phyloP scores from a whole-genome alignment of 2,113 vertebrate species.

The Neogobius melanostomus region DNA sequence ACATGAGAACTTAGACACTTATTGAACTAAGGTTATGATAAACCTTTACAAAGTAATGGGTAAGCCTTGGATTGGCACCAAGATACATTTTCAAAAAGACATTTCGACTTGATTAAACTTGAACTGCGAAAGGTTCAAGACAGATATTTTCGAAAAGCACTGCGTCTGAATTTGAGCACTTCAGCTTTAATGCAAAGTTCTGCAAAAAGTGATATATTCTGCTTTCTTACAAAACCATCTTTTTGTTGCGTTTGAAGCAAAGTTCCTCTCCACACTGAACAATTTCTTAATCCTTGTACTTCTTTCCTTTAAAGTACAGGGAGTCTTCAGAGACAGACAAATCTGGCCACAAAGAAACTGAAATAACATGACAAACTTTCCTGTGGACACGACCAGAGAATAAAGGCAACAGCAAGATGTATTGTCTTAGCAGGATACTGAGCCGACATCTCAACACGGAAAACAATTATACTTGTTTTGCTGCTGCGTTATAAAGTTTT shows the following conservation, averaged over 20 bases:
- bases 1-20: no score
- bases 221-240: background rate
- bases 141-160: background rate
- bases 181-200: background rate
- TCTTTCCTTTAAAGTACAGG: background rate
- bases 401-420: background rate
- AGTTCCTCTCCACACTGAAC: background rate
- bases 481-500: slow-evolving; percentile 18
- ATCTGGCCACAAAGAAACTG: slow-evolving; percentile 4
- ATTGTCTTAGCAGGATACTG: slow-evolving; percentile 16
- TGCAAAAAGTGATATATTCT: background rate
- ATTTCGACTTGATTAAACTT: background rate
- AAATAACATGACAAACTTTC: slow-evolving; percentile 18
- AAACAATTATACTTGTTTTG: slow-evolving; percentile 1
- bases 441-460: slow-evolving; percentile 34
- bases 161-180: background rate
- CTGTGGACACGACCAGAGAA: slow-evolving; percentile 19
- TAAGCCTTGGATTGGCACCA: background rate
- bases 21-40: no score
- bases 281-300: background rate
- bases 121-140: background rate
- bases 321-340: background rate
- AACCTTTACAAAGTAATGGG: no score
- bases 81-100: background rate
- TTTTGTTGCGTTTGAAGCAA: background rate